Evolutionary conservation across 2,113 vertebrate genomes (phyloP), one percentile per base, ranked within the genome.

Genomic region (Triplophysa rosa): DNA sequence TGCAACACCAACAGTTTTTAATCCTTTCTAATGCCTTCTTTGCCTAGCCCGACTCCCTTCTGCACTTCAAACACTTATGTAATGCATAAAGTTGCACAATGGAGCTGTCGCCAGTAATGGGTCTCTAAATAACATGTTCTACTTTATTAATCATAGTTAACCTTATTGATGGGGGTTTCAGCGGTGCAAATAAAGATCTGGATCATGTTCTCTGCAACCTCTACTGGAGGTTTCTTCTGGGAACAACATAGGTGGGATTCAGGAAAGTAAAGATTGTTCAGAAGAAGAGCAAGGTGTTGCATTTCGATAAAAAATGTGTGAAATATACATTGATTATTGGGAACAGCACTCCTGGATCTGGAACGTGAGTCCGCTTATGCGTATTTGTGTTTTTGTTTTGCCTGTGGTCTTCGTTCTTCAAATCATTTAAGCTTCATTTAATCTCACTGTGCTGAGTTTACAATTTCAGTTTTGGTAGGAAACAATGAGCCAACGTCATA

Each of bases 101-200:
- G 88, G 86, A 90, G 86, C 90, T 83, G 87, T 90, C 91, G 91
- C 84, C 88, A 86, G 89, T 89, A 91, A 89, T 89, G 88, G 89
- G 87, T 89, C 90, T 90, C 88, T 90, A 90, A 92, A 92, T 91
- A 91, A 89, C 89, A 91, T 93, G 91, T 93, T 90, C 87, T 91
- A 89, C 91, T 93, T 92, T 93, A 92, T 92, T 93, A 93, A 89
- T 92, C 90, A 92, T 90, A 91, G 89, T 91, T 93, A 92, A 91
- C 92, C 87, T 87, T 85, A 84, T 87, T 86, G 90, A 93, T 91
- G 89, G 86, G 76, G 86, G 40, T 82, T 84, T 82, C 86, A 90
- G 88, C 88, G 88, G 89, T 90, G 87, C 80, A 86, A 89, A 90
- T 87, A 86, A 85, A 84, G 67, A 7, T 29, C n/a, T 21, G 40